These are phyloP conservation scores for Anhinga anhinga DNA, from an alignment of 2,113 vertebrate species.

Conservation along the genomic window DNA sequence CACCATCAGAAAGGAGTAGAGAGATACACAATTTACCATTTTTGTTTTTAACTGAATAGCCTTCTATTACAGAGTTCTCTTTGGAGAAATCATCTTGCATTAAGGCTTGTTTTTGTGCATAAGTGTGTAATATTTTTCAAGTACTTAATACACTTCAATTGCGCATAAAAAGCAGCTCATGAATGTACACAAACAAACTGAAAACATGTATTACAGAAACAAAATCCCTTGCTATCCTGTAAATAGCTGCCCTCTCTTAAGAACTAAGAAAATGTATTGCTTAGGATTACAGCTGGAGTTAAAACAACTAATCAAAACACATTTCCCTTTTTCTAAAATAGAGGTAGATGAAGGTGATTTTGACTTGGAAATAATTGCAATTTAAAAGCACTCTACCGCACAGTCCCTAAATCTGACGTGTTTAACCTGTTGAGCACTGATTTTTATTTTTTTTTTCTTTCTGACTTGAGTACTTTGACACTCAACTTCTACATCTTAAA, in stretches of 20 bases:
- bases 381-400: background rate
- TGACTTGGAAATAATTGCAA: background rate
- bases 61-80: background rate
- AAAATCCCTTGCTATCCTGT: background rate
- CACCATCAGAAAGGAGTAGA: background rate
- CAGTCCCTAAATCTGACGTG: background rate
- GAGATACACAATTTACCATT: background rate
- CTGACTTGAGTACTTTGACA: background rate
- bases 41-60: background rate
- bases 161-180: background rate
- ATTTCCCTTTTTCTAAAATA: background rate
- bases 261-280: background rate
- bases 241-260: background rate
- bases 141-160: background rate
- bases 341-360: background rate
- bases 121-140: background rate
- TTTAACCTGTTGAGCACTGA: background rate
- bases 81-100: background rate
- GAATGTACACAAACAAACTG: background rate
- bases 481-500: background rate
- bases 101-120: background rate
- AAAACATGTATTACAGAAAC: background rate
- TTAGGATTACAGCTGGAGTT: background rate
- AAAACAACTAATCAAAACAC: conserved; percentile 7
- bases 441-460: background rate